These are phyloP conservation scores for Drosophila yooni DNA, from an alignment of 2,888 invertebrate species.

Conservation along the genomic window DNA sequence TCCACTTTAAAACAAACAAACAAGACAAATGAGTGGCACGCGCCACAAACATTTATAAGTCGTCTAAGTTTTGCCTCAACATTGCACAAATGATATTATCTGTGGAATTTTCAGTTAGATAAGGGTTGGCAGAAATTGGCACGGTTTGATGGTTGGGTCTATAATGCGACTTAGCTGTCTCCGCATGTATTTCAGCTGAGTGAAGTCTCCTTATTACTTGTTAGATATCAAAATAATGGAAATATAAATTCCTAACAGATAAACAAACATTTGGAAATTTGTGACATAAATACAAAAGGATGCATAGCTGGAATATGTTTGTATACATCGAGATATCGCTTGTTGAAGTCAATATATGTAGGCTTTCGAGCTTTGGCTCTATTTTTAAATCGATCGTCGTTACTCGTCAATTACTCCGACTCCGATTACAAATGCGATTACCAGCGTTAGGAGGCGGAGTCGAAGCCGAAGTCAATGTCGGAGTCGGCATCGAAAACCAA, in stretches of 20 bases:
- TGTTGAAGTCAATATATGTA: neutral
- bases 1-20: constrained; percentile 8
- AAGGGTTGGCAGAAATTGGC: constrained; percentile 10
- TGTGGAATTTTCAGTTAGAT: neutral
- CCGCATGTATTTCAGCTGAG: neutral
- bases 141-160: neutral
- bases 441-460: constrained; percentile 8
- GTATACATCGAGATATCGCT: neutral
- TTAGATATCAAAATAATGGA: neutral
- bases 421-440: constrained; percentile 22
- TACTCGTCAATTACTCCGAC: constrained; percentile 33
- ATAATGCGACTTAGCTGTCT: neutral
- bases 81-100: constrained; percentile 9
- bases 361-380: neutral
- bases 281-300: neutral
- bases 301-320: neutral
- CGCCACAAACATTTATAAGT: constrained; percentile 67
- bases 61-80: constrained; percentile 15
- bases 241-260: neutral
- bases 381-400: constrained; percentile 17
- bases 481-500: neutral
- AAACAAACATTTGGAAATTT: neutral
- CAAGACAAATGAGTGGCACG: constrained; percentile 76
- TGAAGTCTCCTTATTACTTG: neutral
- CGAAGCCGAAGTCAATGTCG: neutral